Evolutionary conservation across 1,140 invertebrate genomes (phyloP).

Genomic region (Ctenoplectra terminalis): DNA sequence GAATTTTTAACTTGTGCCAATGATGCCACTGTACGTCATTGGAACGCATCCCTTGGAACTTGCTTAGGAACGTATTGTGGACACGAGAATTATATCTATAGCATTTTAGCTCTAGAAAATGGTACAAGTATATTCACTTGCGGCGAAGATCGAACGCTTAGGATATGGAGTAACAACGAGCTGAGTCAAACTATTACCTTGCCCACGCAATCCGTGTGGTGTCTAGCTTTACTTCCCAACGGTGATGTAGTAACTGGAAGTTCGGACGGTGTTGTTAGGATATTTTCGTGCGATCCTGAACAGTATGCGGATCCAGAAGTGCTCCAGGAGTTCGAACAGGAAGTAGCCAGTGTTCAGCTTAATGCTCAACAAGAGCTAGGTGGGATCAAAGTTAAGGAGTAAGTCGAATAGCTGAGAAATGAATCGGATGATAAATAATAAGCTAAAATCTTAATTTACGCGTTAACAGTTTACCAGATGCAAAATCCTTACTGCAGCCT

Average conservation of each 20-base stretch:
- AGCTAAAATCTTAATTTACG: slow-evolving; percentile 16
- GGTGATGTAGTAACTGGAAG: slow-evolving; percentile 95
- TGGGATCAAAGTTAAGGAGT: slow-evolving; percentile 92
- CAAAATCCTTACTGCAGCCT: slow-evolving; percentile 88
- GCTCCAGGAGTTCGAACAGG: slow-evolving; percentile 88
- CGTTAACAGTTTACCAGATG: slow-evolving; percentile 87
- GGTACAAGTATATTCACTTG: slow-evolving; percentile 86
- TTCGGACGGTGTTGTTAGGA: slow-evolving; percentile 93
- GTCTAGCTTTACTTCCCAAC: slow-evolving; percentile 90
- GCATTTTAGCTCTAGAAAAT: slow-evolving; percentile 77
- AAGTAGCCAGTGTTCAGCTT: slow-evolving; percentile 86
- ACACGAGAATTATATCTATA: slow-evolving; percentile 91
- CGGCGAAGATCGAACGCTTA: slow-evolving; percentile 94
- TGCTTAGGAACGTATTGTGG: slow-evolving; percentile 91
- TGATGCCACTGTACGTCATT: slow-evolving; percentile 92
- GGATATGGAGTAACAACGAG: slow-evolving; percentile 90
- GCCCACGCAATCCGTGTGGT: slow-evolving; percentile 95
- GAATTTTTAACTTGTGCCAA: slow-evolving; percentile 95
- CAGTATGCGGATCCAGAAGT: slow-evolving; percentile 86
- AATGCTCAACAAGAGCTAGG: slow-evolving; percentile 88
- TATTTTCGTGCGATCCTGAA: slow-evolving; percentile 90
- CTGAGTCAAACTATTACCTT: slow-evolving; percentile 89
- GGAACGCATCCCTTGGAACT: slow-evolving; percentile 89
- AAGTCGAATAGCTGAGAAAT: slow-evolving; percentile 70
- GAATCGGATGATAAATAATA: not conserved